phyloP scores from a whole-genome alignment of 23 tunicate genomes.

The Styela plicata region DNA sequence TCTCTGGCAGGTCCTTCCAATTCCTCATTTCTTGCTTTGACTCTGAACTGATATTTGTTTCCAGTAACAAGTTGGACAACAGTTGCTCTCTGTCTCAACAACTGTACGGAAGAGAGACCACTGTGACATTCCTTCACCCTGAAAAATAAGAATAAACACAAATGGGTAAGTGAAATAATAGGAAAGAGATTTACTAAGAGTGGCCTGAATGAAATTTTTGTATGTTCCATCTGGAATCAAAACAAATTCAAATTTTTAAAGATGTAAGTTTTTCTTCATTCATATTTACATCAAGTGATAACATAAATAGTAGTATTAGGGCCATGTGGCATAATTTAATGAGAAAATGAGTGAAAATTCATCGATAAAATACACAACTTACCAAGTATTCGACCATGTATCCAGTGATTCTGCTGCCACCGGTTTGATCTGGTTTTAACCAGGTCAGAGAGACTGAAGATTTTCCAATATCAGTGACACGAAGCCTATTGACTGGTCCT shows the following conservation, averaged over 20 bases:
- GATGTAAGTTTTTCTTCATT: no score
- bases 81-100: conserved; percentile 36
- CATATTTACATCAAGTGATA: no score
- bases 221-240: no score
- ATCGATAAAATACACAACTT: neutral
- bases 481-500: conserved; percentile 41
- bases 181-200: no score
- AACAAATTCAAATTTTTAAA: no score
- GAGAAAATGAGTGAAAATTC: no score
- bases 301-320: neutral
- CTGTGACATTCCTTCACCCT: conserved; percentile 69
- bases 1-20: conserved; percentile 35
- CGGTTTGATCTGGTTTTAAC: conserved; percentile 56
- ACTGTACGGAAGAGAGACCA: conserved; percentile 61
- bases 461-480: conserved; percentile 47
- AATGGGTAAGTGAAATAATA: no score
- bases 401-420: conserved; percentile 69
- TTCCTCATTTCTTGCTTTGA: conserved; percentile 78
- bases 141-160: no score
- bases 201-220: no score
- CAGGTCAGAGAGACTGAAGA: conserved; percentile 48
- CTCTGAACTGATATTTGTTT: conserved; percentile 76
- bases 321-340: no score
- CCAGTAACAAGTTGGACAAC: conserved; percentile 59
- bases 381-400: conserved; percentile 73